Evolutionary conservation across 2,888 invertebrate species (phyloP).

Genomic region (Andrena bucephala): DNA sequence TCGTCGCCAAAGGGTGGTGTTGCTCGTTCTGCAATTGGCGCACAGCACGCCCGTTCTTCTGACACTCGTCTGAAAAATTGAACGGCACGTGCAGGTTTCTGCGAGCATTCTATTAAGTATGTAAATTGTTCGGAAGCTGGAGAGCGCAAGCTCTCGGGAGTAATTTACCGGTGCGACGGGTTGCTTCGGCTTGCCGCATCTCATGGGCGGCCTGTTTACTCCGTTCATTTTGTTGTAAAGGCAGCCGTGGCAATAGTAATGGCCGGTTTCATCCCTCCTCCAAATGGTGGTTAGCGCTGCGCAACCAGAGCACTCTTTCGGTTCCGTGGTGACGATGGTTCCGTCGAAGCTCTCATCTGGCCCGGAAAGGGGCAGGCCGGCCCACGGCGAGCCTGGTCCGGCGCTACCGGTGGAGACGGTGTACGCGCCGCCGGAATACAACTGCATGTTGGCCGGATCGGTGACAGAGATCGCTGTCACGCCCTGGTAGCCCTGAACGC

Average conservation of each 20-base stretch:
- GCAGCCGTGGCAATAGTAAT: slow-evolving; percentile 95
- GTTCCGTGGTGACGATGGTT: slow-evolving; percentile 85
- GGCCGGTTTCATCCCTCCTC: slow-evolving; percentile 94
- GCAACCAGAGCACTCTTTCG: slow-evolving; percentile 91
- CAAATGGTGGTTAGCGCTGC: slow-evolving; percentile 91
- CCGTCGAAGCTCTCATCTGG: slow-evolving; percentile 86
- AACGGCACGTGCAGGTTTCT: background rate
- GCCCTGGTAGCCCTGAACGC: slow-evolving; percentile 79
- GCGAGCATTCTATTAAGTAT: background rate
- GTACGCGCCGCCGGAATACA: slow-evolving; percentile 79
- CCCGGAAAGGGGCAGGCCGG: slow-evolving; percentile 83
- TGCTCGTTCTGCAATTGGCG: slow-evolving; percentile 90
- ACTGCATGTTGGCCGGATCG: slow-evolving; percentile 77
- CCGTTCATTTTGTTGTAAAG: slow-evolving; percentile 86
- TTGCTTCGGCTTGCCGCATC: slow-evolving; percentile 81
- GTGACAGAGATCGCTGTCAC: slow-evolving; percentile 77
- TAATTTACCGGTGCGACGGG: slow-evolving; percentile 78
- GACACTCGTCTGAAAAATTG: slow-evolving; percentile 73
- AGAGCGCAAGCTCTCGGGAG: background rate
- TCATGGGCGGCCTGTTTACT: slow-evolving; percentile 86
- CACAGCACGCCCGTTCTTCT: slow-evolving; percentile 89
- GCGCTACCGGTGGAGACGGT: slow-evolving; percentile 83
- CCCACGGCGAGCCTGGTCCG: slow-evolving; percentile 86
- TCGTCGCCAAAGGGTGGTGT: slow-evolving; percentile 98
- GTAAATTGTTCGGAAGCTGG: background rate